Conservation (phyloP, 2,888 invertebrate genomes). For the Colletes collaris region DNA sequence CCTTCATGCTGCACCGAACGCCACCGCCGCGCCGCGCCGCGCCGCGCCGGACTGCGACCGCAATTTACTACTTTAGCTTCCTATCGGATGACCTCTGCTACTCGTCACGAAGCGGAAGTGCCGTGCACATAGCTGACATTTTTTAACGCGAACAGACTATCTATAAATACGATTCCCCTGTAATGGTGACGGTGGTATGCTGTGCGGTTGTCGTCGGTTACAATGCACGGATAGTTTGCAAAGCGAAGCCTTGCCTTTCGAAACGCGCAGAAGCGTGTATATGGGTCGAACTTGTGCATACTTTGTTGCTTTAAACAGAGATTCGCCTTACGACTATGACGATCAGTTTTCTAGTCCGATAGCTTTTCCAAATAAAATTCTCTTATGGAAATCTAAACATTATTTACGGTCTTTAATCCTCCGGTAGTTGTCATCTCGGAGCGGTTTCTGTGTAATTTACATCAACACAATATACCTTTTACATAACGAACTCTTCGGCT, state of each 20-base stretch:
- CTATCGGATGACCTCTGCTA: conserved; percentile 61
- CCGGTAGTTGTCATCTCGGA: conserved; percentile 3
- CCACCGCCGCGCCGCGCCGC: conserved; percentile 21
- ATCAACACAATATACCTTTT: conserved; percentile 59
- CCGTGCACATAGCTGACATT: conserved; percentile 7
- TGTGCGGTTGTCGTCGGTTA: neutral
- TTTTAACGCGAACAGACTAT: conserved; percentile 4
- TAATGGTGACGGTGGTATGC: neutral
- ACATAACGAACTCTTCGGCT: conserved; percentile 56
- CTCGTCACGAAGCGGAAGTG: conserved; percentile 54
- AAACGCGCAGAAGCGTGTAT: too few species aligned
- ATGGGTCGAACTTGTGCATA: too few species aligned
- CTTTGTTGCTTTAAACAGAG: too few species aligned
- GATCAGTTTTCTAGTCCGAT: too few species aligned
- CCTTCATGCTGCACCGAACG: conserved; percentile 39
- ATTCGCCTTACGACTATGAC: too few species aligned
- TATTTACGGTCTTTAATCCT: conserved; percentile 9
- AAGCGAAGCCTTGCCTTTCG: neutral
- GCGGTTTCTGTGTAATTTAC: conserved; percentile 31
- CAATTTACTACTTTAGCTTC: conserved; percentile 66
- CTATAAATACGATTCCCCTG: conserved; percentile 37
- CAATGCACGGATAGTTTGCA: neutral
- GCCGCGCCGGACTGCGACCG: conserved; percentile 30
- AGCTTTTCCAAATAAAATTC: neutral
- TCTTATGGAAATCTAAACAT: neutral